Evolutionary conservation across 2,113 vertebrate species (phyloP).

Genomic region (Pseudois nayaur): DNA sequence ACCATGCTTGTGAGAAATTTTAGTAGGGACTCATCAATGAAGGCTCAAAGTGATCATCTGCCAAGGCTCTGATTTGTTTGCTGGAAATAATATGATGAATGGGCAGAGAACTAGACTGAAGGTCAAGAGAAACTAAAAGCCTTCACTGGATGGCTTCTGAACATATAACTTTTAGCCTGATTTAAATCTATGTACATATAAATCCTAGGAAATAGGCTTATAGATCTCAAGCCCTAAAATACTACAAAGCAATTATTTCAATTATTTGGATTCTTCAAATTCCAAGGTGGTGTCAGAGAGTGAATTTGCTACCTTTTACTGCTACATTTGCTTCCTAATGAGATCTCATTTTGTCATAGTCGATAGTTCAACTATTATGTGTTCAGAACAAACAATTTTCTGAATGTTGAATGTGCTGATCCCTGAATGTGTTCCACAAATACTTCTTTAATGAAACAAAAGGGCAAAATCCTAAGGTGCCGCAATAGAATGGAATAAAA

Average conservation of each 20-base stretch:
- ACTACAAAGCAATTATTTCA: not conserved
- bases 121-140: not conserved
- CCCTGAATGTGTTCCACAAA: not conserved
- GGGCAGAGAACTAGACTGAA: not conserved
- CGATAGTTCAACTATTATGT: not conserved
- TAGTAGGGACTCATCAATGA: not conserved
- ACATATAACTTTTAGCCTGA: not conserved
- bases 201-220: not conserved
- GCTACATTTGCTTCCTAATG: not conserved
- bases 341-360: not conserved
- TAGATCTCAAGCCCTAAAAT: not conserved
- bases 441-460: not conserved
- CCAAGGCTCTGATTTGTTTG: not conserved
- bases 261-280: not conserved
- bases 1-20: not conserved
- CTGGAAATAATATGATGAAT: not conserved
- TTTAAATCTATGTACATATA: not conserved
- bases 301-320: not conserved
- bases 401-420: not conserved
- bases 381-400: not conserved
- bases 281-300: not conserved
- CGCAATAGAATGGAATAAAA: not conserved
- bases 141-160: not conserved
- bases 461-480: not conserved
- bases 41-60: not conserved